Evolutionary conservation across 1,140 invertebrate genomes (phyloP), one percentile per base, ranked within the genome.

Genomic region (Physella acuta): DNA sequence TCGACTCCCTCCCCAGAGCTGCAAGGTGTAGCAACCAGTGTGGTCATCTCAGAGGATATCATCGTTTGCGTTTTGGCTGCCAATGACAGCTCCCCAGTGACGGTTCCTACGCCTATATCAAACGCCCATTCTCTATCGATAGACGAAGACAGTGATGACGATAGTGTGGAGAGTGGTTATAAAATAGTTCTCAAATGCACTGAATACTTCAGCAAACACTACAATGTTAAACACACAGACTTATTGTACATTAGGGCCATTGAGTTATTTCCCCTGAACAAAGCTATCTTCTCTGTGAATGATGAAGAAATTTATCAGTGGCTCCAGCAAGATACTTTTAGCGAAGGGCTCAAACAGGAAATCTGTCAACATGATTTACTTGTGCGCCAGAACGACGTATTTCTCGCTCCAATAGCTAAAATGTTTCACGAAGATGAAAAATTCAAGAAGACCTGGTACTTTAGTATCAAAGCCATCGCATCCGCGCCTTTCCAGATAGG

Each of bases 271-370:
- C 75, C 76, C 11, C 55, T 82, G 3, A 63, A 73, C 28, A 79
- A 74, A 68, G 72, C 81, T 31, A 72, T 77, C 4, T 73, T 79
- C 64, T 72, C 79, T 75, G 87, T 87, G 28, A 75, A 75, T 24
- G 75, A 75, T 60, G 31, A 53, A 20, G 66, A 75, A 30, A 64
- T 74, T 5, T 82, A 75, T 70, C 53, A 71, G n/a, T 77, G 73
- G 75, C 33, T 77, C 17, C 73, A 76, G 53, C 66, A 73, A 53
- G 68, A 71, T 11, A 76, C 76, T 24, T 82, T 79, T 55, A 73
- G 68, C 39, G 49, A 52, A n/a, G 75, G 75, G 31, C 62, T 82
- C 28, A 37, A 80, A 8, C 24, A 70, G 16, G 71, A 74, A 67
- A 76, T 80, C 0, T 77, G 74, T 52, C 34, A 77, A 34, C 71